A percentile compares a stretch with the other conserved stretches of the same genome.
These are phyloP conservation scores for Biston betularia DNA, from an alignment of 2,888 invertebrate species.

Conservation along the genomic window DNA sequence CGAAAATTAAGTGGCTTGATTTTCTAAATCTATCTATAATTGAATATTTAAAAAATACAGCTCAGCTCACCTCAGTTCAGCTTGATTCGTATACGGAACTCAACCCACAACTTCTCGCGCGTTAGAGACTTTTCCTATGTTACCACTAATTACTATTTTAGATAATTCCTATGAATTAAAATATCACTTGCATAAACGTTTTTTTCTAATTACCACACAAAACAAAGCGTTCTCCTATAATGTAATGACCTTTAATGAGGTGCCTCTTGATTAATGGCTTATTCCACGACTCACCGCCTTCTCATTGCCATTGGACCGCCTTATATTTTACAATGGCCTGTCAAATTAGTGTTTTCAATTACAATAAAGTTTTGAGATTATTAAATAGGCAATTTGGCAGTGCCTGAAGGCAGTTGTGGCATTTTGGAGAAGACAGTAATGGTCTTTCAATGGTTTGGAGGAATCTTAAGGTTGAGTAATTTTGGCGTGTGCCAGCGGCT, in stretches of 20 bases:
- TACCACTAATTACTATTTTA: not conserved
- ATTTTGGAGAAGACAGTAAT: conserved; percentile 33
- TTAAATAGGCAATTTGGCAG: conserved; percentile 33
- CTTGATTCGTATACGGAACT: too few species aligned
- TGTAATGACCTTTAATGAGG: not conserved
- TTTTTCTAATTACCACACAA: not conserved
- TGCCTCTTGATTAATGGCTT: conserved; percentile 14
- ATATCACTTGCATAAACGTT: not conserved
- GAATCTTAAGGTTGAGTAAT: conserved; percentile 10
- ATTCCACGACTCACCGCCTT: conserved; percentile 8
- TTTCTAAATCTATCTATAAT: too few species aligned
- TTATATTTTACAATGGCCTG: conserved; percentile 28
- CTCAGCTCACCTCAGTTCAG: too few species aligned
- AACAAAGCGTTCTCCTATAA: not conserved
- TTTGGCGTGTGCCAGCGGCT: not conserved
- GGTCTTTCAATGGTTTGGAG: conserved; percentile 2
- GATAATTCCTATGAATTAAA: not conserved
- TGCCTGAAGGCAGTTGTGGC: conserved; percentile 38
- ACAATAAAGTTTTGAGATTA: conserved; percentile 25
- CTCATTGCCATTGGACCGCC: conserved; percentile 25
- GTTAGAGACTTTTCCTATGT: not conserved
- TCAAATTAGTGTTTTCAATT: conserved; percentile 31
- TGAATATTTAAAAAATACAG: too few species aligned
- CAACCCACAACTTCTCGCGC: too few species aligned
- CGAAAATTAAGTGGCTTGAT: too few species aligned